Evolutionary conservation across 2,113 vertebrate genomes (phyloP), one percentile per base, ranked within the genome.

Genomic region (Pelodiscus sinensis): DNA sequence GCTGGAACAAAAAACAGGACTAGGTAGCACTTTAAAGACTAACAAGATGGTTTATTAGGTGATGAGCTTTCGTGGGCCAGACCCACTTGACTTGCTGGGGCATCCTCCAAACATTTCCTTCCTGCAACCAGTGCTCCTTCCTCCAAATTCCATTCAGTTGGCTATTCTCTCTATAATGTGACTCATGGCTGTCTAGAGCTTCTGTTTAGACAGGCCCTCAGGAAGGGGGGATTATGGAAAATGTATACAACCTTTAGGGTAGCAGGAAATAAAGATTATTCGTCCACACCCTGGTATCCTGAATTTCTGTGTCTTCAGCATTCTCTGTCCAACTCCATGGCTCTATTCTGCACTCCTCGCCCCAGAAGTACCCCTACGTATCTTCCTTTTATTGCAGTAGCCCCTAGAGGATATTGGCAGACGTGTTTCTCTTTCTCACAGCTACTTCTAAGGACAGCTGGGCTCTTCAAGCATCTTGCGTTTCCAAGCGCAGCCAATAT

Each of bases 321-420:
- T 0, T 1, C 8, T 56, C 2, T 44, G 0, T 2, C 18, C 82
- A 1, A 35, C 1, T 83, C 1, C 13, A 27, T 31, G 85, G 2
- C 1, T 84, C 44, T 31, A 75, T 3, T 65, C 65, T 60, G 16
- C 4, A 35, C 81, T 84, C 56, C 89, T 2, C 12, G 1, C 16
- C 11, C 3, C 6, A 25, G 8, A 68, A n/a, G n/a, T n/a, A 31
- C 35, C 52, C 8, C 8, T 21, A 31, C 22, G 55, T 71, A 55
- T 38, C 19, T 84, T 50, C 5, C 0, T 82, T 86, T 82, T 38
- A 14, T 56, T 90, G 84, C 29, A 31, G 8, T 50, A 6, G 13
- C 44, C 44, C 44, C 5, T 44, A 44, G 44, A 44, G 44, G 44
- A 44, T 44, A 44, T 44, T 44, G 44, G 44, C 7, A 44, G 3